Evolutionary conservation across 2,888 invertebrate genomes (phyloP).

Genomic region (Xestia rhomboidea): DNA sequence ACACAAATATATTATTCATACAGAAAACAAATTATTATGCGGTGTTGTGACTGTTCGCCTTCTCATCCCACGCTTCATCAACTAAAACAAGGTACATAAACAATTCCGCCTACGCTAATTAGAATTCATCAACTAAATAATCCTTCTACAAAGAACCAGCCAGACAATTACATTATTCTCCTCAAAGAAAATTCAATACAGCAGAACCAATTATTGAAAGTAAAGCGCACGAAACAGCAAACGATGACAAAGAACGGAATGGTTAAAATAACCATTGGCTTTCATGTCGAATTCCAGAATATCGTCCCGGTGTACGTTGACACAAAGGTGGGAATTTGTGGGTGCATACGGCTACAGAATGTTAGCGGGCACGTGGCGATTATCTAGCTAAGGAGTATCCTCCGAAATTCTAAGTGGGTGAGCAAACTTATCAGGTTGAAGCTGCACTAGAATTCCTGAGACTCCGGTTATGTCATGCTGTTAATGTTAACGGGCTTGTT

Average conservation of each 20-base stretch:
- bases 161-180: neutral
- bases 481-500: conserved; percentile 17
- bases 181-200: conserved; percentile 20
- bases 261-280: conserved; percentile 50
- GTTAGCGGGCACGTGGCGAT: conserved; percentile 41
- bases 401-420: conserved; percentile 57
- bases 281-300: conserved; percentile 44
- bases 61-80: conserved; percentile 1
- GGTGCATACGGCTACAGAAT: conserved; percentile 54
- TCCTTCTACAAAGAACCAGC: neutral
- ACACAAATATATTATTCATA: too few relatives aligned
- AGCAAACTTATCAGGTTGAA: conserved; percentile 51
- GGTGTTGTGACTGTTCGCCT: neutral
- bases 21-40: neutral
- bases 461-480: conserved; percentile 5
- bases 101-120: conserved; percentile 6
- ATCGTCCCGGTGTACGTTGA: conserved; percentile 38
- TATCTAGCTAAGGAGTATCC: conserved; percentile 47
- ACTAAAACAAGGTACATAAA: neutral
- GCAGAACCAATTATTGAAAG: conserved; percentile 30
- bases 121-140: neutral
- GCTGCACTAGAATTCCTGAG: conserved; percentile 39
- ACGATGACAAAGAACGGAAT: conserved; percentile 41
- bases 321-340: conserved; percentile 67
- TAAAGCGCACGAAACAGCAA: conserved; percentile 19